These are phyloP conservation scores for Gobio occitaniae DNA, from an alignment of 2,797 vertebrate genomes.

Conservation along the genomic window DNA sequence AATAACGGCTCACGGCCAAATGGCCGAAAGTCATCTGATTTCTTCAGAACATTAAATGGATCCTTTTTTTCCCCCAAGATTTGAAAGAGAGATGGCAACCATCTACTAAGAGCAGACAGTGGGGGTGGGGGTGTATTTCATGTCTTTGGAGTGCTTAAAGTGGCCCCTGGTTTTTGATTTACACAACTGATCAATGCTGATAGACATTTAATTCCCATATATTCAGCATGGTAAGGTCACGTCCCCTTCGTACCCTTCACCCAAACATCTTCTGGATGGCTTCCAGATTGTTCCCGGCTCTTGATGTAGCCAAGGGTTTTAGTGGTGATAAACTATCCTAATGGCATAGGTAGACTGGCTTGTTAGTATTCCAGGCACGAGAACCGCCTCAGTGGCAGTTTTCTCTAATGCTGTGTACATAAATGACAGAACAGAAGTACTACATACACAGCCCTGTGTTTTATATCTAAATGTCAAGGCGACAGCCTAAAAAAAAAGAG, in stretches of 20 bases:
- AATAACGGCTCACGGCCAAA: constrained; percentile 8
- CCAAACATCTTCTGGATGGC: constrained; percentile 24
- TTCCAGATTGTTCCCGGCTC: constrained; percentile 44
- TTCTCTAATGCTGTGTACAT: constrained; percentile 69
- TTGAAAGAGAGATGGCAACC: background rate
- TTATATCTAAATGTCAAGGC: constrained; percentile 36
- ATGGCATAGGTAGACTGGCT: constrained; percentile 64
- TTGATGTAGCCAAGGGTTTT: constrained; percentile 25
- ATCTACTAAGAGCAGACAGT: background rate
- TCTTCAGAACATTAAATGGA: constrained; percentile 40
- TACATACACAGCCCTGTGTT: constrained; percentile 14
- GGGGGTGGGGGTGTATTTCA: background rate
- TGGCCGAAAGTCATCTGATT: constrained; percentile 58
- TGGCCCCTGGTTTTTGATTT: background rate
- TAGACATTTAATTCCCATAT: constrained; percentile 22
- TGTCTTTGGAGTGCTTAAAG: background rate
- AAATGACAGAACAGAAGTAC: constrained; percentile 63
- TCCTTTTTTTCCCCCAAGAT: background rate
- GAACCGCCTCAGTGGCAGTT: constrained; percentile 67
- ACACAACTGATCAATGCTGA: constrained; percentile 5
- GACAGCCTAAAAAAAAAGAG: background rate
- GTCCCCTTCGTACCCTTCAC: constrained; percentile 21
- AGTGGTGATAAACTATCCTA: constrained; percentile 45
- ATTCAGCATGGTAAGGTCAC: constrained; percentile 1
- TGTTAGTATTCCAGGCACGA: constrained; percentile 76